Base-by-base conservation (phyloP, 2,113 vertebrate species). In the Cyprinodon variegatus region DNA sequence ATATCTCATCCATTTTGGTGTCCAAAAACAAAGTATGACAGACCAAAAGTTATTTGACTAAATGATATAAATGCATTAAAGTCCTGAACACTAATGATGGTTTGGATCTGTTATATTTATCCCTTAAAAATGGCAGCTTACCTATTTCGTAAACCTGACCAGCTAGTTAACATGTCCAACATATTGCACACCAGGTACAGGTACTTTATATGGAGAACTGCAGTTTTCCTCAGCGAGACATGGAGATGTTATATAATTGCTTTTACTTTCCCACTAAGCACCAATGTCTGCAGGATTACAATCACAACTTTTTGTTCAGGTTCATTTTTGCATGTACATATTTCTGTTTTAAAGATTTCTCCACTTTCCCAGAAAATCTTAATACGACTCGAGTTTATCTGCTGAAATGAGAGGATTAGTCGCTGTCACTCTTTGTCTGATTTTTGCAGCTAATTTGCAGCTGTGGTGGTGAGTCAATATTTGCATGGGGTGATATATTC, bases 401-500 rank as follows among this genome's bases (percentile, higher is more conserved):
- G 39, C 40, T 7, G 40, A 77, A 86, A 84, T 84, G 72, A 87
- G 66, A 59, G 77, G 89, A 91, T 89, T 86, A 89, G 68, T 81
- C n/a, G 15, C 73, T 80, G 86, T 89, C 90, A 88, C 67, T 87
- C 79, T 38, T 5, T 77, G 48, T 68, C 63, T 20, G 76, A 85
- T 83, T 90, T 86, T 71, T 79, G 75, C 81, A 53, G 75, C 83
- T 86, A 83, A 88, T 90, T 92, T 87, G 79, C 85, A 87, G 77
- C 80, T 48, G 70, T 74, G 76, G 67, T 38, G 57, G 76, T 62
- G 80, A 78, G 92, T 93, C 92, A 93, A 92, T 92, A 92, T 93
- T 91, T 91, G 90, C 86, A 82, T 78, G 78, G 70, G 74, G 76
- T 90, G 88, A 90, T 93, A 77, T 87, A 88, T 88, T 89, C 85